Base-by-base conservation (phyloP, 2,113 vertebrate species). In the Notothenia rossii region DNA sequence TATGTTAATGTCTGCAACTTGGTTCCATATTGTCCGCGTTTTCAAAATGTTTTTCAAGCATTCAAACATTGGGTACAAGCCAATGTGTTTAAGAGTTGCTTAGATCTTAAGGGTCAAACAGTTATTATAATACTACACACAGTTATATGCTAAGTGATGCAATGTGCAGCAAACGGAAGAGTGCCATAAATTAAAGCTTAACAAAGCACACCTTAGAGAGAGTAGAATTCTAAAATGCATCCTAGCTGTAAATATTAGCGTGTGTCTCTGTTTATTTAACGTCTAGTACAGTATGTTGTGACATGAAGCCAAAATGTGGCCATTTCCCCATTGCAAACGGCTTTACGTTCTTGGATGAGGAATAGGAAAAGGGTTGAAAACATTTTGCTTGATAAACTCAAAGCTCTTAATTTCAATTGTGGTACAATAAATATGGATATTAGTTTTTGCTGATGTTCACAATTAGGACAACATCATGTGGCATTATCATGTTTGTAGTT, bases 211-310 rank as follows among this genome's bases (percentile, higher is more conserved):
- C 45, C 15, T 33, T 36, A 54, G 50, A 77, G 29, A n/a, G 36
- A 45, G 55, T 13, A 66, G 45, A 78, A 63, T 76, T 56, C 49
- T 7, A 54, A 20, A 40, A 20, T 76, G 40, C 5, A 43, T 22
- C 18, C 15, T 48, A 12, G 17, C 48, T 33, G 53, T 55, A 20
- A 43, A 64, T n/a, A 62, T 48, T 18, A 81, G 49, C n/a, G 15
- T 69, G 59, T 40, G 33, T 54, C 45, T 51, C 43, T 56, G 18
- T 69, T 53, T 67, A 75, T 45, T 50, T 36, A 70, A 75, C 65
- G 58, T 77, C n/a, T 77, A 68, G n/a, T 46, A 45, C 29, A 55
- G 56, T 51, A 33, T 68, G 49, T 76, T 56, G 67, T 36, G 33
- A 63, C 78, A 77, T 46, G 33, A 20, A 36, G 60, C 48, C 60